Evolutionary conservation across 1,140 invertebrate genomes (phyloP), one percentile per base, ranked within the genome.

Genomic region (Heliconius melpomene): DNA sequence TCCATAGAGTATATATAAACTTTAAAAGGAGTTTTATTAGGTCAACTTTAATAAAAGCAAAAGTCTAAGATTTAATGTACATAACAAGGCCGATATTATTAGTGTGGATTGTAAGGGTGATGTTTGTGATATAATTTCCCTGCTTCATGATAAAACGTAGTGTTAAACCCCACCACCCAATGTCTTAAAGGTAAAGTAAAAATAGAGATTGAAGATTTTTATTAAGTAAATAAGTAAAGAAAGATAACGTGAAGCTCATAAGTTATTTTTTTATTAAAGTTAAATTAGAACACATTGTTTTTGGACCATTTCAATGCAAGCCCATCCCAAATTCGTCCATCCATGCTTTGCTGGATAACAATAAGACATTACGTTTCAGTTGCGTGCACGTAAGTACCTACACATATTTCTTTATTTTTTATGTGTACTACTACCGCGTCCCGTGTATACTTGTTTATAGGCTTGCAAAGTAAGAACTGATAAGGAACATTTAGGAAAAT

Each of bases 21-120:
- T 57, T 81, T 81, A 81, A 81, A 78, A 78, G 79, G 72, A 75
- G 38, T 81, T 81, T 81, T 81, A 81, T 74, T 77, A 71, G 72
- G 75, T 74, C 66, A 78, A 40, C 74, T 60, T 78, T 40, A 72
- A 78, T 57, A 73, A 78, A 78, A 78, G 26, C 9, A 66, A 66
- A 66, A 26, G 23, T 66, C 60, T 66, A 66, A 5, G 23, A 66
- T 26, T 66, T 66, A 9, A 66, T n/a, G 13, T 66, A 66, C 23
- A 29, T n/a, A 57, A 52, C 18, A 7, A 50, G 5, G 1, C 13
- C 46, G 13, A 18, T 9, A 29, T 29, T 29, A 29, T 29, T 29
- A 2, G 50, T 20, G 40, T 52, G 50, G 50, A 52, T 16, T 46
- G 18, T 52, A 20, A 20, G 2, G 18, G 6, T 6, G 18, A 46